Base-by-base conservation (phyloP, 2,797 vertebrate genomes). In the Clarias fuscus region DNA sequence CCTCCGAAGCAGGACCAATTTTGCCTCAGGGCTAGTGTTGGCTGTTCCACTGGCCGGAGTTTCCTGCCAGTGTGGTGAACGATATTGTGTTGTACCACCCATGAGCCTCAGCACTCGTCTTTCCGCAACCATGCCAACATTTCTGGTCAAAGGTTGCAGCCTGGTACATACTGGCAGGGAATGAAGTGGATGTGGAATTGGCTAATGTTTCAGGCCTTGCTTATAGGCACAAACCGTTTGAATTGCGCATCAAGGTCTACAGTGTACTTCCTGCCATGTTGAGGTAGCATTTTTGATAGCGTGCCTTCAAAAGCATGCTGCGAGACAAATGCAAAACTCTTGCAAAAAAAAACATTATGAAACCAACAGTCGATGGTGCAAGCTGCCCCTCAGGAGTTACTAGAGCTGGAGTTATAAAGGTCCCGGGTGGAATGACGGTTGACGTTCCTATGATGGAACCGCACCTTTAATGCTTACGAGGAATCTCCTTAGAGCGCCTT, bases 381-480 rank as follows among this genome's bases (percentile, higher is more conserved):
- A 48, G 24, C 61, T 27, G 40, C 7, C 7, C 24, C 79, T 27
- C 4, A 15, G 6, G 27, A 18, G 24, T 15, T 65, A 15, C 22
- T 17, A 22, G 7, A n/a, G 33, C 37, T 43, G 61, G 37, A 27
- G 59, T 61, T 43, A 5, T 8, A 65, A 65, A 67, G 40, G 22
- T 64, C 65, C 24, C 59, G 17, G 18, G 22, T 24, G 58, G 14
- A 80, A 62, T 62, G 58, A 4, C 3, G 10, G 75, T 20, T 33
- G 30, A 59, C 7, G 77, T 64, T 80, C 15, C 62, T 48, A 40
- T 65, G 24, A 48, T 27, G 22, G 48, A 67, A 43, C 4, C 0
- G 15, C 79, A 81, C 62, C 61, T 80, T 80, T 80, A 64, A 65
- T 43, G 43, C 61, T 80, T 6, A 8, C 3, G 64, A 62, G 61